Evolutionary conservation across 2,888 invertebrate species (phyloP).

Genomic region (Zygothrica quintamaculata): DNA sequence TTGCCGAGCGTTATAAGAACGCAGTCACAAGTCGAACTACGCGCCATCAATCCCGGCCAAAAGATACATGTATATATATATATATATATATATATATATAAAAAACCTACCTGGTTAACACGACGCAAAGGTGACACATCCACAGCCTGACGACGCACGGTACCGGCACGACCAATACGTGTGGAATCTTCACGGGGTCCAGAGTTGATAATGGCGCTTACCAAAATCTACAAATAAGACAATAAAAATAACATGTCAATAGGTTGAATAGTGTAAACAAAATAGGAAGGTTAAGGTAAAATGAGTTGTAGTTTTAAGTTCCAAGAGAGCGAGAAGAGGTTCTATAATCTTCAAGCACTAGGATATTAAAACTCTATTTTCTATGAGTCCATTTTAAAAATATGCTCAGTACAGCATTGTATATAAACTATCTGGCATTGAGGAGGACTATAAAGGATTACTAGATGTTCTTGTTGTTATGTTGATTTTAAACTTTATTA

Average conservation of each 20-base stretch:
- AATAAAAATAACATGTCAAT: neutral
- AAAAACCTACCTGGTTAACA: conserved; percentile 92
- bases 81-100: too few relatives aligned
- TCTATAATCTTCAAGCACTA: conserved; percentile 41
- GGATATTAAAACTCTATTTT: conserved; percentile 44
- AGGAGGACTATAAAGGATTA: conserved; percentile 33
- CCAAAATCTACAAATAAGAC: conserved; percentile 88
- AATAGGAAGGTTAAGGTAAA: conserved; percentile 3
- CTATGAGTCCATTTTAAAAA: conserved; percentile 30
- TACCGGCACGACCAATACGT: conserved; percentile 99
- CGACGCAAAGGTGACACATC: conserved; percentile 99
- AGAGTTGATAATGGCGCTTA: conserved; percentile 99
- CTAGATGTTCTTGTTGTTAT: conserved; percentile 40
- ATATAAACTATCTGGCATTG: conserved; percentile 16
- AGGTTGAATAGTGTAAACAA: neutral
- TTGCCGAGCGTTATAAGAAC: conserved; percentile 68
- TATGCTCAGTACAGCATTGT: conserved; percentile 11
- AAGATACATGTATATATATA: too few relatives aligned
- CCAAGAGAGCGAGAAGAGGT: conserved; percentile 50
- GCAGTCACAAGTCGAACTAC: conserved; percentile 56
- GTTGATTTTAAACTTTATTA: conserved; percentile 70
- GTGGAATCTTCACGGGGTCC: conserved; percentile 99
- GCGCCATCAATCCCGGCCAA: conserved; percentile 62
- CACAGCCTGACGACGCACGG: conserved; percentile 99
- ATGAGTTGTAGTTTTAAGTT: conserved; percentile 54